Conservation (phyloP, 2,113 vertebrate species). For the Nesoenas mayeri region DNA sequence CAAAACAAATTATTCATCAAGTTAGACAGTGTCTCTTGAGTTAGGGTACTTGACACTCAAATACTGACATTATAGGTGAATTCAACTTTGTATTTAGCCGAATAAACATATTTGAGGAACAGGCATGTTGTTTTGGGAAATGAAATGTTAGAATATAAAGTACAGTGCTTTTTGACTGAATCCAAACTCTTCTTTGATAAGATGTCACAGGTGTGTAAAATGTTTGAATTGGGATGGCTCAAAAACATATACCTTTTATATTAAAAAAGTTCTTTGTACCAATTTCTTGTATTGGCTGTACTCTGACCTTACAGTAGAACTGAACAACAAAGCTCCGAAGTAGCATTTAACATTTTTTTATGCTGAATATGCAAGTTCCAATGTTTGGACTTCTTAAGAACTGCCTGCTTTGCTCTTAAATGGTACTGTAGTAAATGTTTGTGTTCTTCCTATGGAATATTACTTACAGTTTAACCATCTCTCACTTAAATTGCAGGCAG, state of each 20-base stretch:
- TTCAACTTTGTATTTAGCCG: neutral
- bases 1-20: neutral
- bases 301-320: neutral
- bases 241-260: neutral
- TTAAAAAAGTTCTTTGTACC: neutral
- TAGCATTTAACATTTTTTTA: neutral
- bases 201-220: neutral
- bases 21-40: neutral
- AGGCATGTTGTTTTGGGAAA: neutral
- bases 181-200: neutral
- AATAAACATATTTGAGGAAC: neutral
- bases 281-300: neutral
- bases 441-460: neutral
- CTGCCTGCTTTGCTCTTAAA: neutral
- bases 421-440: neutral
- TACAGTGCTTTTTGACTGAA: neutral
- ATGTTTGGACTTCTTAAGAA: neutral
- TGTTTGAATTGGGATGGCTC: neutral
- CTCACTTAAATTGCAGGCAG: slow-evolving; percentile 77
- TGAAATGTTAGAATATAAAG: neutral
- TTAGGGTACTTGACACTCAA: neutral
- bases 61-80: neutral
- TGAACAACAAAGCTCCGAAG: neutral
- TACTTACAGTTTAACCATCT: neutral
- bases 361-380: neutral